Conservation (phyloP, 2,888 invertebrate species). For the Mycalesis mineus region DNA sequence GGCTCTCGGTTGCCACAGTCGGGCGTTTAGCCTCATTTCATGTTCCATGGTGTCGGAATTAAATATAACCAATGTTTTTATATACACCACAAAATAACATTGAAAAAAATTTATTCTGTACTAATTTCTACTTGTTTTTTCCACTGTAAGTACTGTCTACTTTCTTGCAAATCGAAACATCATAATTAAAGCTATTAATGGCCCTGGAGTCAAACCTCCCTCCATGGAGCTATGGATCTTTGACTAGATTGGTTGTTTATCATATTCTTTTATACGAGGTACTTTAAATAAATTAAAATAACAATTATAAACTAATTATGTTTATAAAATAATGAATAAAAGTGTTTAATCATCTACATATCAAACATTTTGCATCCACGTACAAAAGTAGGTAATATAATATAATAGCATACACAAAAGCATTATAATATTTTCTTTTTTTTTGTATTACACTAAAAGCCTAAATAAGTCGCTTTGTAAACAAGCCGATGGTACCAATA, state of each 20-base stretch:
- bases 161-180: no score
- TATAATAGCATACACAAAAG: background rate
- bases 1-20: conserved; percentile 38
- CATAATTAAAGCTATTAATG: no score
- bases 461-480: conserved; percentile 21
- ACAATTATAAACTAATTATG: no score
- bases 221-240: no score
- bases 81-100: background rate
- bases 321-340: no score
- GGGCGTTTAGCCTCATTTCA: conserved; percentile 43
- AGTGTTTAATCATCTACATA: no score
- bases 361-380: no score
- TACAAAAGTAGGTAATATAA: background rate
- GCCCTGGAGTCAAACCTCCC: no score
- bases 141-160: no score
- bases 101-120: background rate
- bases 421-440: background rate
- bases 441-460: background rate
- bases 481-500: conserved; percentile 40
- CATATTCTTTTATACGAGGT: no score
- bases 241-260: no score
- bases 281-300: no score
- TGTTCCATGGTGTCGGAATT: conserved; percentile 39
- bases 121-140: background rate
- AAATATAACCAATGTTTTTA: conserved; percentile 4